Conservation (phyloP, 2,888 invertebrate species). For the Pachymerium ferrugineum region DNA sequence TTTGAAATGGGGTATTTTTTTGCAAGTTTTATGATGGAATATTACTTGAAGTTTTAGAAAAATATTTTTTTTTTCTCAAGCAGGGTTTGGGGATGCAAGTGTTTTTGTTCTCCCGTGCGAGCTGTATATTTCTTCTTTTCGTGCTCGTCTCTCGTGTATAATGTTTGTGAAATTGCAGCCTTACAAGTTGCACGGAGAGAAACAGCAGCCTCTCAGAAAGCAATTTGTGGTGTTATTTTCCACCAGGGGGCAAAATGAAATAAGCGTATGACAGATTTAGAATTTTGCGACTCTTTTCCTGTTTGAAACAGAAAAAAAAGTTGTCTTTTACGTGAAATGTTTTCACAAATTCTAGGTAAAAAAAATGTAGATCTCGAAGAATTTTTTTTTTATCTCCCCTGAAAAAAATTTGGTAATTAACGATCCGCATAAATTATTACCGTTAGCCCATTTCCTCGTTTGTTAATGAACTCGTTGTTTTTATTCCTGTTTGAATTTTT, state of each 20-base stretch:
- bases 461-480: too few relatives aligned
- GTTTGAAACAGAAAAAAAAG: not conserved
- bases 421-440: too few relatives aligned
- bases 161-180: constrained; percentile 3
- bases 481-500: not conserved
- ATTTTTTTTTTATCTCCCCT: too few relatives aligned
- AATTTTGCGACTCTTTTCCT: not conserved
- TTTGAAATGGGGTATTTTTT: too few relatives aligned
- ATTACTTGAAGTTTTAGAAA: not conserved
- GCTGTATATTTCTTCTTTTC: not conserved
- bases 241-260: constrained; percentile 12
- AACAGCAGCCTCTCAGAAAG: constrained; percentile 3
- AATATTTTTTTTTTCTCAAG: not conserved
- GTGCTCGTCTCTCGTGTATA: not conserved
- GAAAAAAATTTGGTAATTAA: too few relatives aligned
- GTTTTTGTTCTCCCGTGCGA: not conserved
- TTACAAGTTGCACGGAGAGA: not conserved
- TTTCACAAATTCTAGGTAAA: too few relatives aligned
- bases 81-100: not conserved
- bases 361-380: too few relatives aligned
- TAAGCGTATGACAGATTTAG: constrained; percentile 1
- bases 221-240: not conserved
- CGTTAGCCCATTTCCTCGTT: too few relatives aligned
- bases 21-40: not conserved
- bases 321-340: not conserved